These are phyloP conservation scores for Gopherus evgoodei DNA, from an alignment of 2,113 vertebrate genomes.

Conservation along the genomic window DNA sequence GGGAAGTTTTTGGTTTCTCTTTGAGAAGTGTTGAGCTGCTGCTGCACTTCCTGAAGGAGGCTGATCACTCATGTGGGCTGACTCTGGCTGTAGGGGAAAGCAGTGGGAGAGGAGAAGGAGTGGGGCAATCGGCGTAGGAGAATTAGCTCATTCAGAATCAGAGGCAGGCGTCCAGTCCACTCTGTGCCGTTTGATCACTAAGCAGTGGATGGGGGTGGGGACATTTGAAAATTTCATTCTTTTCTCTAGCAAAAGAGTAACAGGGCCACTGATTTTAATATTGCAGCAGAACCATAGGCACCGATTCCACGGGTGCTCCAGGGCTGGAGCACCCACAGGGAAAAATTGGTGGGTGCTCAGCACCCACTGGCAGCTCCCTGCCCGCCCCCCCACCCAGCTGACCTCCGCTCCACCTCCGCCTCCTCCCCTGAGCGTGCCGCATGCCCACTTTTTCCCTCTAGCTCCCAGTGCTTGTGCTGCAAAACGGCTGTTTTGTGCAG, in stretches of 20 bases:
- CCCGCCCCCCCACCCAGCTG: too few relatives aligned
- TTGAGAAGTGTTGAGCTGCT: fast-evolving
- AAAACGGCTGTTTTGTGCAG: too few relatives aligned
- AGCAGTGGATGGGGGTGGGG: not conserved
- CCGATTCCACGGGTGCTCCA: too few relatives aligned
- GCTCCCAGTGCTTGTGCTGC: too few relatives aligned
- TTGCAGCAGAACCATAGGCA: not conserved
- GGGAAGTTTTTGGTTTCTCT: not conserved
- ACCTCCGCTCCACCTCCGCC: too few relatives aligned
- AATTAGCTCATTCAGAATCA: fast-evolving
- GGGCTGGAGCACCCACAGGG: too few relatives aligned
- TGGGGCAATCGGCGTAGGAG: fast-evolving
- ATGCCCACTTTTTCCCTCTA: too few relatives aligned
- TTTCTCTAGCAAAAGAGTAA: not conserved
- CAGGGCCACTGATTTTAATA: not conserved
- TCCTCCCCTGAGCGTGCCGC: too few relatives aligned
- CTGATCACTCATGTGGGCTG: fast-evolving
- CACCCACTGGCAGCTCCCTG: too few relatives aligned
- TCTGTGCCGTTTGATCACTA: not conserved
- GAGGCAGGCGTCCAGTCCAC: fast-evolving
- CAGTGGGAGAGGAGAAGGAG: not conserved
- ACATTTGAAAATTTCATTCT: not conserved
- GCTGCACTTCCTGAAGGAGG: not conserved
- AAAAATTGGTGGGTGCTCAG: too few relatives aligned
- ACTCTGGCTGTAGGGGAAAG: fast-evolving